Percentiles rank a stretch among this genome's conserved stretches.
Evolutionary conservation across 2,113 vertebrate genomes (phyloP).

Genomic region (Felis chaus): DNA sequence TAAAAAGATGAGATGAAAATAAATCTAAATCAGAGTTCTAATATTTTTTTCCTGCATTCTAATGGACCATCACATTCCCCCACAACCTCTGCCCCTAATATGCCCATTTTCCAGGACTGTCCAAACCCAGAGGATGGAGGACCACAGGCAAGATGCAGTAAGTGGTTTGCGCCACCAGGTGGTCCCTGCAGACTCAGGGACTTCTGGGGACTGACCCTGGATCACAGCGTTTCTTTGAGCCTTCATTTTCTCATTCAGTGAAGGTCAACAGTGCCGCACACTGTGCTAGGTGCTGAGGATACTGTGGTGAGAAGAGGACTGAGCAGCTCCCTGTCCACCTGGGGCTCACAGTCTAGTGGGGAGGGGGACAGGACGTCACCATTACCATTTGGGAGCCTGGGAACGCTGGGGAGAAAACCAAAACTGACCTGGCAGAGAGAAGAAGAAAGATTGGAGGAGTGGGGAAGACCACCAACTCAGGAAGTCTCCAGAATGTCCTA

Average conservation of each 20-base stretch:
- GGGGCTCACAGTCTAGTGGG: slow-evolving; percentile 38
- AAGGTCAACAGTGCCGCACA: not conserved
- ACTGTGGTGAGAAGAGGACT: not conserved
- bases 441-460: not conserved
- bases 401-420: not conserved
- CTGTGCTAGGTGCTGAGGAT: not conserved
- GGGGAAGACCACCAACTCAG: not conserved
- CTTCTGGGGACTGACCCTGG: not conserved
- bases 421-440: not conserved
- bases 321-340: not conserved
- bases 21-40: slow-evolving; percentile 77
- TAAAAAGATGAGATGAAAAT: slow-evolving; percentile 76
- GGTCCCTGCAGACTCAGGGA: not conserved
- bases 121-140: not conserved
- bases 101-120: slow-evolving; percentile 4
- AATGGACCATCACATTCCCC: not conserved
- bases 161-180: slow-evolving; percentile 13
- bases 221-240: not conserved
- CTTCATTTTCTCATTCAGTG: not conserved
- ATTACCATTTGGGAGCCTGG: not conserved
- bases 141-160: not conserved
- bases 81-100: not conserved
- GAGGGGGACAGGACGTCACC: not conserved
- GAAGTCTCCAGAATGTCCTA: not conserved
- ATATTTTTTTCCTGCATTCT: slow-evolving; percentile 54